Base-by-base conservation (phyloP, 2,888 invertebrate species). In the Alsophila aescularia region DNA sequence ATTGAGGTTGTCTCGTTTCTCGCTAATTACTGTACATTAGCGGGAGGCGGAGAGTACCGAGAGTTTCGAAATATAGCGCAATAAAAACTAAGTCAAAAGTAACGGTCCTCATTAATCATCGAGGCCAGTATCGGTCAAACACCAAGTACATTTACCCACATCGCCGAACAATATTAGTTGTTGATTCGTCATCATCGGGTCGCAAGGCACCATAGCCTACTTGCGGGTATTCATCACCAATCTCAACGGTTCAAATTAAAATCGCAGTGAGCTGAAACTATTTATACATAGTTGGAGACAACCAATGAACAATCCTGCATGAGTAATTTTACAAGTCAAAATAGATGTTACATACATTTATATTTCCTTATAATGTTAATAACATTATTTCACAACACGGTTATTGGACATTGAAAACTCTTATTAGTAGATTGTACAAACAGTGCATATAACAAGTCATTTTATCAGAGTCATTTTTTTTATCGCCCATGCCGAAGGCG, bases 51-150 rank as follows among this genome's bases (percentile, higher is more conserved):
- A 56, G 70, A 74, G 49, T 67, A 70, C 24, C 64, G 60, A 65
- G 72, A 72, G 75, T 86, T 86, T 80, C 79, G 83, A 84, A 83
- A 84, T 72, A 63, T 81, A 85, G 85, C 79, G 86, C 86, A 89
- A 87, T 81, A 80, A 81, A 80, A 87, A 83, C 78, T 76, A 81
- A 83, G 81, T 83, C 81, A 83, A 82, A 77, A 76, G 66, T 90
- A 91, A 90, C 90, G 90, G 90, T 85, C 64, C 74, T 79, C 81
- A 80, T 90, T 91, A 89, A 88, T 88, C 86, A 90, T 89, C 79
- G 83, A 77, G 90, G 90, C 87, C 86, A 83, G 73, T 79, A 79
- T 83, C 81, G 79, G 81, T 83, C 85, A 84, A 79, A 81, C 76
- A 66, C 74, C 74, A 74, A 77, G 73, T 66, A 63, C 75, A 77